Conservation (phyloP, 2,113 vertebrate genomes). For the Lophius piscatorius region DNA sequence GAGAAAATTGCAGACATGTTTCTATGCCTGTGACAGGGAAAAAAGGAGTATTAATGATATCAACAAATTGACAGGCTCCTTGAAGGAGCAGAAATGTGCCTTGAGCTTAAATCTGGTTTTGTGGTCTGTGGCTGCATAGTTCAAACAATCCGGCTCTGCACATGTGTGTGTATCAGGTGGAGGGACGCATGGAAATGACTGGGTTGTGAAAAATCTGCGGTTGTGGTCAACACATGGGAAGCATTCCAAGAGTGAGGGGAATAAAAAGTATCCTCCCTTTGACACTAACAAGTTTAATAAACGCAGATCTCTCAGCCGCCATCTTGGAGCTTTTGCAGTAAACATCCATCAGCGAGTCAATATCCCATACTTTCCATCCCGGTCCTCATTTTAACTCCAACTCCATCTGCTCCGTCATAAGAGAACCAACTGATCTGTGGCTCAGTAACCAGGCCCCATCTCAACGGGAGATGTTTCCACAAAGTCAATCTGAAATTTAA, state of each 20-base stretch:
- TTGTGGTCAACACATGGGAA: conserved; percentile 56
- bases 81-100: conserved; percentile 24
- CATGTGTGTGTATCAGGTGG: conserved; percentile 45
- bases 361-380: conserved; percentile 29
- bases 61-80: conserved; percentile 27
- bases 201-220: conserved; percentile 50
- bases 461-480: conserved; percentile 48
- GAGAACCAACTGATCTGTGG: conserved; percentile 20
- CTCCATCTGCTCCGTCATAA: conserved; percentile 22
- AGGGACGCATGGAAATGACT: conserved; percentile 41
- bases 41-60: conserved; percentile 38
- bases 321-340: conserved; percentile 33
- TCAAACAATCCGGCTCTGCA: conserved; percentile 19
- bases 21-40: conserved; percentile 26
- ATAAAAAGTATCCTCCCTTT: conserved; percentile 54
- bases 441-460: conserved; percentile 8
- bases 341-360: conserved; percentile 22
- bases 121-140: conserved; percentile 32
- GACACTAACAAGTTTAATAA: conserved; percentile 64
- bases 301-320: conserved; percentile 33
- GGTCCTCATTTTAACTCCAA: conserved; percentile 14
- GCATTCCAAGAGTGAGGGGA: conserved; percentile 41
- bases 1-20: conserved; percentile 58
- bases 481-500: too few relatives aligned
- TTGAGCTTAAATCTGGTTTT: conserved; percentile 39